Base-by-base conservation (phyloP, 2,888 invertebrate genomes). In the Rhagium mordax region DNA sequence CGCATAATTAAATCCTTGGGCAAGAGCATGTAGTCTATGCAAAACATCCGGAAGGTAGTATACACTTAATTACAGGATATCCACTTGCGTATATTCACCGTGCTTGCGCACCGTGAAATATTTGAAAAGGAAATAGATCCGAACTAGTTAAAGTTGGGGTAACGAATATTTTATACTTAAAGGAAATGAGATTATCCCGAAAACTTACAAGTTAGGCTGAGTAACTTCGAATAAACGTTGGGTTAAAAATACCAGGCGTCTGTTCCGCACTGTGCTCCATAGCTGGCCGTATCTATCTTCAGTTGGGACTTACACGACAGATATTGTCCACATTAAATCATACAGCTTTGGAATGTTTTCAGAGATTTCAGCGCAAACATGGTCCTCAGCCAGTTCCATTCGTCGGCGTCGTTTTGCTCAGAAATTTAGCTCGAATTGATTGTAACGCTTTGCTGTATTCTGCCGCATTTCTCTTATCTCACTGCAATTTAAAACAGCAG, bases 311-410 rank as follows among this genome's bases (percentile, higher is more conserved):
- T 48, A 21, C 59, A 64, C 49, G 61, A 64, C 74, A 71, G 74
- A 76, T 76, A 76, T 71, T 61, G 71, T 74, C 62, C 66, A 53
- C 76, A 66, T 71, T 76, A 70, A 76, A 76, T 76, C 69, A 76
- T 71, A 64, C 60, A 27, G 53, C 49, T 48, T 24, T 53, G 71
- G 66, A 69, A 74, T 71, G 57, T 70, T 65, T 75, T 53, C 65
- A 55, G 67, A 68, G 27, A 59, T 59, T 57, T 59, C 33, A 29
- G 29, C 33, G 15, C 15, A 33, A 59, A 59, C 59, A 27, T 7
- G 59, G 59, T 24, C 29, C 29, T 18, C 13, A 6, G 33, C 24
- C 24, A 15, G 55, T 33, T 33, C 16, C 33, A 27, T 59, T 59
- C 8, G 29, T 59, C 18, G 8, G 29, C 8, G 29, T 59, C 18